Conservation (phyloP, 2,113 vertebrate species). For the Sphyrna mokarran region DNA sequence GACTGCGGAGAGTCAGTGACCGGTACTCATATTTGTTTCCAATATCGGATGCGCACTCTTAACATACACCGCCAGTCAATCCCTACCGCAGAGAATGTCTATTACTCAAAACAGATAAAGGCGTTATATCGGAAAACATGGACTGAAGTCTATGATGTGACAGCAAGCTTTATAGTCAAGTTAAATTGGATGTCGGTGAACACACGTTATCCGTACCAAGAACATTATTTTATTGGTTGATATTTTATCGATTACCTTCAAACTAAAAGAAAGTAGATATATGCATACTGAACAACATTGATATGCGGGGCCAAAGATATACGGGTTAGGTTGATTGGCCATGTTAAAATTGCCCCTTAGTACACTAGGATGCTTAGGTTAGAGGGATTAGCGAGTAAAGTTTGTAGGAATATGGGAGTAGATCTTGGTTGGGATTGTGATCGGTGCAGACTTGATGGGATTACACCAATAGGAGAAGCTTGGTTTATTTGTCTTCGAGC, state of each 20-base stretch:
- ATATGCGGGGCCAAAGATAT: no score
- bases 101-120: neutral
- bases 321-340: no score
- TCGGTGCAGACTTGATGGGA: no score
- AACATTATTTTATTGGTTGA: neutral
- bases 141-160: neutral
- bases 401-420: no score
- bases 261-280: neutral
- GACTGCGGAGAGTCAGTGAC: neutral
- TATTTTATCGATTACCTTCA: neutral
- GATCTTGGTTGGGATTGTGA: no score
- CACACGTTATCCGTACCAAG: no score
- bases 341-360: no score
- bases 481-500: neutral
- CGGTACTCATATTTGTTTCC: neutral
- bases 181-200: neutral
- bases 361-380: no score
- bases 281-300: neutral
- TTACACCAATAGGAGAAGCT: neutral
- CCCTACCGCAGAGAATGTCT: neutral
- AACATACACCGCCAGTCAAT: neutral
- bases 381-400: no score
- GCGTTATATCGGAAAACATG: neutral
- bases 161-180: neutral
- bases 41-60: neutral